phyloP scores from a whole-genome alignment of 2,888 invertebrate species.

The Cryptocephalus moraei region DNA sequence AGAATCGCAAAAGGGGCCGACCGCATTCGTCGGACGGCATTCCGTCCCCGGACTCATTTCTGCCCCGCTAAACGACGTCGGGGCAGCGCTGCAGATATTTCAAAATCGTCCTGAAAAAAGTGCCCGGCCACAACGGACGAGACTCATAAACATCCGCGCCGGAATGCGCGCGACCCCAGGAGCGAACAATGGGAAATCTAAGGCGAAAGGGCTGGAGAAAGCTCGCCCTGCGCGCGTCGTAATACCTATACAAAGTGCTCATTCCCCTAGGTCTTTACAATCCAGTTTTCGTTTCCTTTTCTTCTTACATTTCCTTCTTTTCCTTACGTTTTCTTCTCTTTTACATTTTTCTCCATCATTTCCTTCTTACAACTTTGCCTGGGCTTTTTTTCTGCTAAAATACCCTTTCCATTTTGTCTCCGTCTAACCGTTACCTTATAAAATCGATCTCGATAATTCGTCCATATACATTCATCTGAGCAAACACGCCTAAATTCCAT shows the following conservation, averaged over 20 bases:
- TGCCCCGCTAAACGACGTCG: constrained; percentile 35
- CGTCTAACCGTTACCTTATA: too few species aligned
- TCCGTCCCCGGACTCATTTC: constrained; percentile 34
- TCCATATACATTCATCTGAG: too few species aligned
- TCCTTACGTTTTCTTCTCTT: too few species aligned
- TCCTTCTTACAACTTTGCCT: too few species aligned
- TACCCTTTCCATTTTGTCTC: too few species aligned
- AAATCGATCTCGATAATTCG: too few species aligned
- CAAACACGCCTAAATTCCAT: too few species aligned
- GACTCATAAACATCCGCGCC: constrained; percentile 34
- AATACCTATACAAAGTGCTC: neutral
- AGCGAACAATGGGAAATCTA: constrained; percentile 9
- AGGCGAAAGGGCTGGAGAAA: neutral
- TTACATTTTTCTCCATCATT: too few species aligned
- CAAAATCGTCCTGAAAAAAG: constrained; percentile 36
- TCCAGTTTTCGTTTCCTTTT: too few species aligned
- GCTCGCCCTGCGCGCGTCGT: neutral
- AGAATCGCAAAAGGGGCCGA: constrained; percentile 35
- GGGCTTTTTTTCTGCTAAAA: too few species aligned
- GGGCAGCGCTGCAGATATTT: constrained; percentile 35
- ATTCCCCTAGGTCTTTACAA: too few species aligned
- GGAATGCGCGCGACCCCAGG: constrained; percentile 22
- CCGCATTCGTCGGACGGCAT: constrained; percentile 31
- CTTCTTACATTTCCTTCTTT: too few species aligned
- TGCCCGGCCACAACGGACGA: constrained; percentile 29